Conservation (phyloP, 2,888 invertebrate species). For the Apocheima hispidaria region DNA sequence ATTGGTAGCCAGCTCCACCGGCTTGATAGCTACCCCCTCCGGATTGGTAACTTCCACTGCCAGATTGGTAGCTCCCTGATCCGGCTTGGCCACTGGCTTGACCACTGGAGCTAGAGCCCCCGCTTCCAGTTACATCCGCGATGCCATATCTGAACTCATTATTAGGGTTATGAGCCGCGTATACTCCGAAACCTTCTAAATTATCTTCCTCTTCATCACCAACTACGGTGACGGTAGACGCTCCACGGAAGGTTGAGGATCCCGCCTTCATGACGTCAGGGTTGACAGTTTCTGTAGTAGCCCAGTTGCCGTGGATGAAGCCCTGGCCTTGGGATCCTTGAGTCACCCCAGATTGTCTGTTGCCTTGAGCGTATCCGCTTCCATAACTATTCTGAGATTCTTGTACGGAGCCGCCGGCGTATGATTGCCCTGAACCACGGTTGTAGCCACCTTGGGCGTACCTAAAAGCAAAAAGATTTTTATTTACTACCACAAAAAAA, state of each 20-base stretch:
- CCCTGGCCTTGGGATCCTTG: conserved; percentile 56
- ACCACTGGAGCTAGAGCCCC: conserved; percentile 42
- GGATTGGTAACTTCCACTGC: conserved; percentile 43
- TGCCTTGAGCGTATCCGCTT: conserved; percentile 35
- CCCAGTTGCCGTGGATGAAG: conserved; percentile 75
- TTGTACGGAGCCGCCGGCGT: conserved; percentile 32
- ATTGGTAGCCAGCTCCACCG: conserved; percentile 35
- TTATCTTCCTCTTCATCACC: conserved; percentile 75
- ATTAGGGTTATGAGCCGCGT: conserved; percentile 72
- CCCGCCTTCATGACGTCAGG: conserved; percentile 76
- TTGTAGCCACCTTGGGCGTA: conserved; percentile 51
- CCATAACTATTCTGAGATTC: conserved; percentile 28
- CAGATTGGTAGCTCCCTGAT: conserved; percentile 43
- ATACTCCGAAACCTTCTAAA: conserved; percentile 71
- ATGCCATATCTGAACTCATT: conserved; percentile 77
- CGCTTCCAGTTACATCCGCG: conserved; percentile 67
- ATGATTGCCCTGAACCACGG: conserved; percentile 42
- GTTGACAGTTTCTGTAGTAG: conserved; percentile 81
- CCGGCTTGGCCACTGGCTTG: conserved; percentile 17
- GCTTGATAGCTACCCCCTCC: conserved; percentile 43
- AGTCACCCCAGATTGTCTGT: conserved; percentile 27
- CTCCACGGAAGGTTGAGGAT: conserved; percentile 67
- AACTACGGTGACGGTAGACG: conserved; percentile 69
- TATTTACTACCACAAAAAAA: neutral
- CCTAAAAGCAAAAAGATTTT: conserved; percentile 8